phyloP scores from a whole-genome alignment of 1,140 invertebrate genomes.

The Drosophila insularis region DNA sequence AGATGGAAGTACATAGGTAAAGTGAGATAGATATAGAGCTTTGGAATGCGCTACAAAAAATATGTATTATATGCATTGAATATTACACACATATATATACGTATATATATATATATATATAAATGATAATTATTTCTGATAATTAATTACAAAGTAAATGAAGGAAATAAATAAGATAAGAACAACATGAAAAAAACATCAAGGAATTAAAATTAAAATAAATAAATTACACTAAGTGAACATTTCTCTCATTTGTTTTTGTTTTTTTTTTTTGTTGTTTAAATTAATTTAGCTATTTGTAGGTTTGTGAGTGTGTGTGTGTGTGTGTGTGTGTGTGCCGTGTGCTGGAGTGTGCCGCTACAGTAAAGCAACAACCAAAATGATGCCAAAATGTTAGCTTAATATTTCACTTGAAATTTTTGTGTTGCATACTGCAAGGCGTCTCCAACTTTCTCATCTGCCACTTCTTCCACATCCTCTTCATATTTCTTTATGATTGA shows the following conservation, averaged over 20 bases:
- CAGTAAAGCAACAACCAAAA: conserved; percentile 10
- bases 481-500: conserved; percentile 22
- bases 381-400: conserved; percentile 29
- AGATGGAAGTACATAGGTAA: conserved; percentile 38
- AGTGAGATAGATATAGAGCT: conserved; percentile 35
- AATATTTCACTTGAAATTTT: not conserved
- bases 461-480: conserved; percentile 27
- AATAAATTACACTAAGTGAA: conserved; percentile 79
- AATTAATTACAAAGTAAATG: conserved; percentile 55
- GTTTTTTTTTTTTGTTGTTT: conserved; percentile 36
- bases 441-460: conserved; percentile 28
- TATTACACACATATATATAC: not conserved
- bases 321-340: conserved; percentile 15
- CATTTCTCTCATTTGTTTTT: conserved; percentile 55
- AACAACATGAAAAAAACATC: conserved; percentile 4
- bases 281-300: conserved; percentile 66
- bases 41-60: conserved; percentile 15
- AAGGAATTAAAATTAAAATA: conserved; percentile 52
- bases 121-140: conserved; percentile 14
- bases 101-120: conserved; percentile 4
- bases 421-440: conserved; percentile 15
- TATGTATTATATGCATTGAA: conserved; percentile 14
- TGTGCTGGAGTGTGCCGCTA: conserved; percentile 22
- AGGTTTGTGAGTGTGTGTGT: conserved; percentile 32
- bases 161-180: conserved; percentile 9